Base-by-base conservation (phyloP, 1,140 invertebrate genomes). In the Rhyzopertha dominica region DNA sequence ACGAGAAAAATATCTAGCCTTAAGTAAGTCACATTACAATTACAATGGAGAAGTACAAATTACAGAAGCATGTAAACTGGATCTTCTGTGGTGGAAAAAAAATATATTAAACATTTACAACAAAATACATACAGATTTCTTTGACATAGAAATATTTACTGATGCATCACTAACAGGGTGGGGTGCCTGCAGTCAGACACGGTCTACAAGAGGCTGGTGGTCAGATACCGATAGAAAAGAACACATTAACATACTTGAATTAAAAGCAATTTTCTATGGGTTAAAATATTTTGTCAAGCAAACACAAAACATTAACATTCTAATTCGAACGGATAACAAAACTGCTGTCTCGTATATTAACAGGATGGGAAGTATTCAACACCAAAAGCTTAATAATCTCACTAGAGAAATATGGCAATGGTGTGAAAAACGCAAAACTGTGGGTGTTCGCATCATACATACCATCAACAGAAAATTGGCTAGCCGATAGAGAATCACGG, bases 321-420 rank as follows among this genome's bases (percentile, higher is more conserved):
- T 54, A 13, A 24, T 47, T 14, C 18, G 52, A 23, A 23, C 43
- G 10, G 44, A 54, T 37, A 51, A 54, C 37, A 51, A 42, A 2
- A 59, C 57, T 41, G 67, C 70, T 62, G 70, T 72, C 63, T 64
- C 66, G 63, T 68, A 54, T 35, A 50, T 59, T 12, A 59, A 57
- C 31, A 29, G 26, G 9, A 54, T 43, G 1, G 47, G 51, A n/a
- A n/a, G n/a, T n/a, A n/a, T n/a, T n/a, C n/a, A n/a, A n/a, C n/a
- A n/a, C n/a, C n/a, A n/a, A n/a, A n/a, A n/a, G n/a, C n/a, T n/a
- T n/a, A n/a, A n/a, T n/a, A n/a, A n/a, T n/a, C n/a, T n/a, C n/a
- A n/a, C n/a, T n/a, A n/a, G n/a, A n/a, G n/a, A n/a, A n/a, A n/a
- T n/a, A n/a, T n/a, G n/a, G n/a, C n/a, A n/a, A n/a, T n/a, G n/a